Evolutionary conservation across 2,797 vertebrate genomes (phyloP).

Genomic region (Melanotaenia boesemani): DNA sequence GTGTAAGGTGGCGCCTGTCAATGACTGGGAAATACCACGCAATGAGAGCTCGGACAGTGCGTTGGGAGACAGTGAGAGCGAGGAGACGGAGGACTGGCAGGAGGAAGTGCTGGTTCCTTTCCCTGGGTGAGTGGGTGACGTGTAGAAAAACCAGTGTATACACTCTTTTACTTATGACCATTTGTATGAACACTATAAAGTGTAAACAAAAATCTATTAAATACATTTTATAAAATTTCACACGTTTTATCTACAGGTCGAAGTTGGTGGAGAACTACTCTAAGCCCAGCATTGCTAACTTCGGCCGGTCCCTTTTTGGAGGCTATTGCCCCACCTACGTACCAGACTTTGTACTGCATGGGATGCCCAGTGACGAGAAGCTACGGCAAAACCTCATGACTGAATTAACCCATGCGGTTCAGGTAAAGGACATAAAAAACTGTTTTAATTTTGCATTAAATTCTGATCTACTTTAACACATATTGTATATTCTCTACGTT

Average conservation of each 20-base stretch:
- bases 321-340: conserved; percentile 97
- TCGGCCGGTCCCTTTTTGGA: conserved; percentile 96
- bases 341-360: conserved; percentile 98
- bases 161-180: neutral
- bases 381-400: conserved; percentile 91
- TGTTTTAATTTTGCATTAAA: neutral
- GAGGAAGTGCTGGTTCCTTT: conserved; percentile 95
- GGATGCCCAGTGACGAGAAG: conserved; percentile 92
- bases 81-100: conserved; percentile 95
- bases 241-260: conserved; percentile 81
- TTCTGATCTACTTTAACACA: neutral
- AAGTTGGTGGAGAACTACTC: conserved; percentile 95
- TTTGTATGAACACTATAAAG: neutral
- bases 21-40: conserved; percentile 98
- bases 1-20: conserved; percentile 78
- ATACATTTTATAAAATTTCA: neutral
- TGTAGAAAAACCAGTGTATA: neutral
- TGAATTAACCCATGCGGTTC: conserved; percentile 95
- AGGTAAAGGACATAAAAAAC: conserved; percentile 82
- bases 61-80: conserved; percentile 98
- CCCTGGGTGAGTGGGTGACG: conserved; percentile 85
- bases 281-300: conserved; percentile 96
- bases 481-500: neutral
- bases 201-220: neutral
- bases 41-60: conserved; percentile 99